Conservation (phyloP, 2,113 vertebrate genomes). For the Malaclemys terrapin region DNA sequence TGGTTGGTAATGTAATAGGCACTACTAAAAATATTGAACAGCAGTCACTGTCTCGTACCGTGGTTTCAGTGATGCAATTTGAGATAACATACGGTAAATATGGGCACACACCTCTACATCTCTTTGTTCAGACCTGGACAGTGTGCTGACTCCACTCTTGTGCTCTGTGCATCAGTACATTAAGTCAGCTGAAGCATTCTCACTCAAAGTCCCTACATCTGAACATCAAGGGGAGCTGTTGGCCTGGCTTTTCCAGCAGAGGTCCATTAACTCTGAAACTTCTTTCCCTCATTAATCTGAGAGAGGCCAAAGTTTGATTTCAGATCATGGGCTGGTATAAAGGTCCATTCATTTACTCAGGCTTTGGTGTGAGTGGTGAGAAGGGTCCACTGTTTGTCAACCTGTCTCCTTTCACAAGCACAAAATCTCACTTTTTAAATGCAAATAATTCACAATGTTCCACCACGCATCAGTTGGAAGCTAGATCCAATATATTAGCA, state of each 20-base stretch:
- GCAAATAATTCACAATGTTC: constrained; percentile 74
- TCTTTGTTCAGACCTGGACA: not conserved
- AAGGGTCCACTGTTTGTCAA: constrained; percentile 68
- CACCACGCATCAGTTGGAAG: constrained; percentile 71
- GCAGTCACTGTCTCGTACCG: not conserved
- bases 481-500: constrained; percentile 67
- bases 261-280: not conserved
- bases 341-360: constrained; percentile 72
- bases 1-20: constrained; percentile 8
- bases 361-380: constrained; percentile 48
- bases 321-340: constrained; percentile 68
- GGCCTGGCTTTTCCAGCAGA: not conserved
- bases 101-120: not conserved
- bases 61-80: not conserved
- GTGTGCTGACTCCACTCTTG: not conserved
- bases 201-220: not conserved
- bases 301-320: constrained; percentile 33
- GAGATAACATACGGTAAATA: not conserved
- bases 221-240: not conserved
- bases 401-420: constrained; percentile 68
- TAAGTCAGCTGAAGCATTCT: not conserved
- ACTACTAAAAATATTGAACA: constrained; percentile 13
- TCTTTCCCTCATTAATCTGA: constrained; percentile 58
- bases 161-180: not conserved
- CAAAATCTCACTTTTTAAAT: constrained; percentile 70